Base-by-base conservation (phyloP, 2,888 invertebrate species). In the Dorcus hopei region DNA sequence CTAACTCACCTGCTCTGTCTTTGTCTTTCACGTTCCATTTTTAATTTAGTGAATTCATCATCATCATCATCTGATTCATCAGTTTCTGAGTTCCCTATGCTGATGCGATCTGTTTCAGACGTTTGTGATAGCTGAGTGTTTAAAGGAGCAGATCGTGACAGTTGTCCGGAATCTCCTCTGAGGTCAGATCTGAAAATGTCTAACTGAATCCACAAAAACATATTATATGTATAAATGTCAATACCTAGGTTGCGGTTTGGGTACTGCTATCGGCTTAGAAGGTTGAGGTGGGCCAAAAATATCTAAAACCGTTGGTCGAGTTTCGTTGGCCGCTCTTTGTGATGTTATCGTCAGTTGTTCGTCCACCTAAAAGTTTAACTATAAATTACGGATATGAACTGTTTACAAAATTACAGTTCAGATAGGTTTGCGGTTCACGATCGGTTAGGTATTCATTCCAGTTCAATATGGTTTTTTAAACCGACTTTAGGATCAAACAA, bases 331-430 rank as follows among this genome's bases (percentile, higher is more conserved):
- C 73, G 84, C 75, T 72, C 81, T 77, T 69, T 86, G 85, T 47
- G 92, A 91, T 4, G 88, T 90, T 59, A 91, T 87, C 8, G 92
- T 93, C 70, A 86, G 82, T 75, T 93, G 92, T 72, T 93, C 93
- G 71, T 93, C 93, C 0, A 89, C 86, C 77, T 87, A 61, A n/a
- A 57, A 49, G 11, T 41, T 41, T 19, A 11, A 40, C 11, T 23
- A 8, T 26, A 3, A 16, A 11, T 16, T 38, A 50, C 0, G 4
- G 33, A 50, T 38, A 3, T 9, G 9, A 6, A 26, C 9, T 38
- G 6, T 33, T 33, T 3, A 3, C 26, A 33, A 33, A 33, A 6
- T 1, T 6, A 33, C 26, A 7, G 1, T 33, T 33, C 7, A 33
- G 7, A 33, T 26, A 4, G 26, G 26, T 33, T 33, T 6, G 6